Conservation (phyloP, 2,888 invertebrate species). For the Acronicta leporina region DNA sequence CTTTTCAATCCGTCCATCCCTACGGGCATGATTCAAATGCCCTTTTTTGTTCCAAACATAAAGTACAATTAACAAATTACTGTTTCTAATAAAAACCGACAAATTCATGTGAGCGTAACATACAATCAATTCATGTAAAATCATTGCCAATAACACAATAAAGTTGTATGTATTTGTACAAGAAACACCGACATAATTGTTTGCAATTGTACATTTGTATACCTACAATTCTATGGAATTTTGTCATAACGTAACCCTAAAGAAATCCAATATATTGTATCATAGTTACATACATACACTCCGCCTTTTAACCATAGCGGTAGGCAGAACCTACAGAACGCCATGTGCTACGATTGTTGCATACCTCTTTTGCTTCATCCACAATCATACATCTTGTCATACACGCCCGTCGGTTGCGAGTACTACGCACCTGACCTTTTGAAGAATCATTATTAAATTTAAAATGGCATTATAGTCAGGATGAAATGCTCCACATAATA, state of each 20-base stretch:
- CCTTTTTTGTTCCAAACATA: slow-evolving; percentile 20
- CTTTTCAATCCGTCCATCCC: too few relatives aligned
- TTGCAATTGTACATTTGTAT: slow-evolving; percentile 38
- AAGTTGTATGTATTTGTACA: slow-evolving; percentile 32
- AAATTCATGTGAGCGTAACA: slow-evolving; percentile 48
- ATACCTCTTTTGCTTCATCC: too few relatives aligned
- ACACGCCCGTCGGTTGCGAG: too few relatives aligned
- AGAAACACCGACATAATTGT: slow-evolving; percentile 43
- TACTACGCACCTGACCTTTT: too few relatives aligned
- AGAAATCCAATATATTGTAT: slow-evolving; percentile 1
- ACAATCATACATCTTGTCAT: too few relatives aligned
- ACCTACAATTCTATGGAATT: slow-evolving; percentile 47
- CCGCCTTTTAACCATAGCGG: too few relatives aligned
- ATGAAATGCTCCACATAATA: too few relatives aligned
- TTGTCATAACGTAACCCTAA: slow-evolving; percentile 40
- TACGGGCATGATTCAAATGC: slow-evolving; percentile 5
- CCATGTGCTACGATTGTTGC: too few relatives aligned
- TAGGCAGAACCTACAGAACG: too few relatives aligned
- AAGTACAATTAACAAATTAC: slow-evolving; percentile 36
- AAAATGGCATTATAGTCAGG: too few relatives aligned
- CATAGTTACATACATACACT: too few relatives aligned
- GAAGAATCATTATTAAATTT: too few relatives aligned
- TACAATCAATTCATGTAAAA: slow-evolving; percentile 52
- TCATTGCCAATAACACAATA: slow-evolving; percentile 56
- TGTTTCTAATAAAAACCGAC: slow-evolving; percentile 43